Evolutionary conservation across 2,888 invertebrate species (phyloP), one percentile per base, ranked within the genome.

Genomic region (Acanthacorydalis orientalis): DNA sequence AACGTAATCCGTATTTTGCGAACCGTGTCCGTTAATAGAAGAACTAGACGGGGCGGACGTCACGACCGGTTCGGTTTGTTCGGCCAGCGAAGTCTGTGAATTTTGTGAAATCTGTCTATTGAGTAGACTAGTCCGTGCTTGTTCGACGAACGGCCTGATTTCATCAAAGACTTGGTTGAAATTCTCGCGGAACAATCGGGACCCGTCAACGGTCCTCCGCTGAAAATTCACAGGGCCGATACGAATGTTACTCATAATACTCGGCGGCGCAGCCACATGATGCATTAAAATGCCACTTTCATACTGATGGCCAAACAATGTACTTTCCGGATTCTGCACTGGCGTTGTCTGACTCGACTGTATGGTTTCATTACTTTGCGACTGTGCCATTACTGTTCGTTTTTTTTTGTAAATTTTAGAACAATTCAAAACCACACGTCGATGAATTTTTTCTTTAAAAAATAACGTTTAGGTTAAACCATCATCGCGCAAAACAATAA

Each of bases 121-220:
- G 31, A 64, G 49, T 50, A 62, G 57, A 10, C 60, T 62, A 44
- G 52, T 72, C 49, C 75, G 68, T 44, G 76, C 77, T 57, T 76
- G 71, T 63, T 77, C 76, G 11, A 80, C 74, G 7, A 78, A 64
- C n/a, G 78, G 79, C 56, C 78, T 70, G 46, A 79, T 76, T 63
- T 77, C 79, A 56, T 78, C 70, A 51, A 80, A 61, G 15, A 64
- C 64, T 53, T 60, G 63, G 16, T 59, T 60, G 31, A 65, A 55
- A 52, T 63, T 64, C 42, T 63, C 61, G 34, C 64, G 51, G 32
- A 64, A 51, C 44, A 64, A 59, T 48, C 61, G 56, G 3, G 65
- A 61, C 47, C 62, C 59, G 52, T 65, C 65, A 14, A 61, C 57
- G 4, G 62, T 61, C 50, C 62, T 53, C 50, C 61, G 51, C 43